A percentile compares a stretch with the other conserved stretches of the same genome.
Evolutionary conservation across 2,888 invertebrate species (phyloP).

Genomic region (Oscheius sp.): DNA sequence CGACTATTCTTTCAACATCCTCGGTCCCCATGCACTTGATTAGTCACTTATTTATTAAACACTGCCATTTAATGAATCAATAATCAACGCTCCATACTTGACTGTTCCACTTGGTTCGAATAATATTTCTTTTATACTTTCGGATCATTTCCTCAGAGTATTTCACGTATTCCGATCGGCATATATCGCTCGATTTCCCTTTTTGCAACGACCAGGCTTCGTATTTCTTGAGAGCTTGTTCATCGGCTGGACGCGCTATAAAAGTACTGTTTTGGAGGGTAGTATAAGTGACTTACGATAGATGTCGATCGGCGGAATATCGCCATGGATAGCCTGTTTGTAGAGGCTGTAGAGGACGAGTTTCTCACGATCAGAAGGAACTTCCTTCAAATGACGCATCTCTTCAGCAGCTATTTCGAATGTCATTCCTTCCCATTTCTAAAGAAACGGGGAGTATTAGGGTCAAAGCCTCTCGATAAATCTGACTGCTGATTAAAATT

Average conservation of each 20-base stretch:
- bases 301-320: conserved; percentile 49
- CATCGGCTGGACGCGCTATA: conserved; percentile 29
- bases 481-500: not conserved
- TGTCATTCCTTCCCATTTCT: conserved; percentile 52
- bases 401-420: conserved; percentile 62
- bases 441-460: not conserved
- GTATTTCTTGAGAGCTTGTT: conserved; percentile 42
- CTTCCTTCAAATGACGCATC: conserved; percentile 47
- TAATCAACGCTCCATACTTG: conserved; percentile 56
- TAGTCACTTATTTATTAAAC: conserved; percentile 27
- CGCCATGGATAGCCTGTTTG: conserved; percentile 59
- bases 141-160: conserved; percentile 55
- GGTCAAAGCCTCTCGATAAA: not conserved
- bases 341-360: conserved; percentile 54
- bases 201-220: conserved; percentile 44
- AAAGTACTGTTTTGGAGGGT: not conserved
- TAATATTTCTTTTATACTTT: conserved; percentile 37
- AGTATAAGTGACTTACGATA: conserved; percentile 42
- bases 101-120: conserved; percentile 56
- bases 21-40: conserved; percentile 53
- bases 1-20: conserved; percentile 50
- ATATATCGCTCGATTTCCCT: conserved; percentile 36
- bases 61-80: conserved; percentile 20
- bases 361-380: conserved; percentile 46
- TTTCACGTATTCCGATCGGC: conserved; percentile 48